Base-by-base conservation (phyloP, 2,888 invertebrate species). In the Zygogramma bicolorata region DNA sequence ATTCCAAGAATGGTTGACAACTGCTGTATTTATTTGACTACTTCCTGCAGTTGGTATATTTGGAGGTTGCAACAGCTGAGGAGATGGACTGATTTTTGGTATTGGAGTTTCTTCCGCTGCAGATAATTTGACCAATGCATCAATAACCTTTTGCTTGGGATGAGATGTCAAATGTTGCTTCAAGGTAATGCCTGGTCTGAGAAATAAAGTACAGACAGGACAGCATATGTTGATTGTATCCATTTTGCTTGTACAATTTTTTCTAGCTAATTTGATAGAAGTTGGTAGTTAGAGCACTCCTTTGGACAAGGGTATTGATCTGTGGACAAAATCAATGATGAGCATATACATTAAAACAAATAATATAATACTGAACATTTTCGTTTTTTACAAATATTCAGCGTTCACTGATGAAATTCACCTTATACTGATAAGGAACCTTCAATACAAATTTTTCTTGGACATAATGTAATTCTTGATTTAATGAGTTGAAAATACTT, bases 121-220 rank as follows among this genome's bases (percentile, higher is more conserved):
- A 10, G 85, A 77, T 53, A 86, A 73, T 67, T 84, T 83, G 8
- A 86, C 85, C 75, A 96, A 88, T 25, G 95, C 95, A 85, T 93
- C 94, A 80, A 95, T 95, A 63, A 96, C 95, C 87, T 95, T 95
- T 81, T 95, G 95, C 86, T 95, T 95, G 49, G 95, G 95, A 88
- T 95, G 95, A 27, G 95, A 95, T 84, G 94, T 93, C 86, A 96
- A 89, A 86, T 95, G 95, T 77, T 91, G 91, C 85, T 94, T 93
- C 80, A 95, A 88, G 72, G 93, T 91, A 88, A 95, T 95, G 70
- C 95, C 95, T 88, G 93, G 93, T 80, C 95, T 91, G 79, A 96
- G 89, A 86, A 92, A 95, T 75, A 95, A 88, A 42, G 95, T 95
- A 88, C 95, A 96, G 78, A 95, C 95, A 67, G 95, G 95, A 86